Evolutionary conservation across 2,113 vertebrate genomes (phyloP), one percentile per base, ranked within the genome.

Genomic region (Bettongia penicillata): DNA sequence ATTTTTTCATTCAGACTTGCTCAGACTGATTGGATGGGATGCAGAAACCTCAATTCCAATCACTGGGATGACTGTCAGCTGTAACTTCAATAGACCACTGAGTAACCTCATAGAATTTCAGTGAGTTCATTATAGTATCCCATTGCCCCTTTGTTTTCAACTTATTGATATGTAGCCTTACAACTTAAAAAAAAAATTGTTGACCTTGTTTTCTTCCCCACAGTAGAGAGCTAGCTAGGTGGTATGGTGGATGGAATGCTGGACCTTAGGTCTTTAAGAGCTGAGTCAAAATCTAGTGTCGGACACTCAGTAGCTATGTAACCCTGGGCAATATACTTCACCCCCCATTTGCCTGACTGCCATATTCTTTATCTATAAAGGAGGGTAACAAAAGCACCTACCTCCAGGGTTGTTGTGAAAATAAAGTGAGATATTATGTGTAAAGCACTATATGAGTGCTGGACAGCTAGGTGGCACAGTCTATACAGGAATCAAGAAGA

Each of bases 21-120:
- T 89, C 93, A 61, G 84, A 53, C 37, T 37, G 31, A 9, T 92
- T 50, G 93, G 93, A 94, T 53, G 48, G 89, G 50, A n/a, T 92
- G 47, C 49, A 48, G 8, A 43, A 51, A 5, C 2, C 90, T 10
- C 57, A 61, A 11, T 91, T 51, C 90, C 5, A 22, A 6, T 77
- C 68, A 77, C 16, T 43, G 6, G 6, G 37, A 43, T 43, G 16
- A 77, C 14, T 43, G 16, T 77, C 6, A 77, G 68, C 37, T 77
- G n/a, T 6, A 77, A 16, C 5, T 77, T 22, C 19, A 77, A 43
- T 16, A n/a, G 68, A 77, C 16, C n/a, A 6, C 43, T n/a, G 14
- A 19, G 6, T 77, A 22, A 43, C 19, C 16, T n/a, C n/a, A 43
- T 43, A n/a, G 0, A 22, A 77, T 77, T 43, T 43, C 16, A 77